Evolutionary conservation across 2,797 vertebrate genomes (phyloP), one percentile per base, ranked within the genome.

Genomic region (Cryptoblepharus egeriae): DNA sequence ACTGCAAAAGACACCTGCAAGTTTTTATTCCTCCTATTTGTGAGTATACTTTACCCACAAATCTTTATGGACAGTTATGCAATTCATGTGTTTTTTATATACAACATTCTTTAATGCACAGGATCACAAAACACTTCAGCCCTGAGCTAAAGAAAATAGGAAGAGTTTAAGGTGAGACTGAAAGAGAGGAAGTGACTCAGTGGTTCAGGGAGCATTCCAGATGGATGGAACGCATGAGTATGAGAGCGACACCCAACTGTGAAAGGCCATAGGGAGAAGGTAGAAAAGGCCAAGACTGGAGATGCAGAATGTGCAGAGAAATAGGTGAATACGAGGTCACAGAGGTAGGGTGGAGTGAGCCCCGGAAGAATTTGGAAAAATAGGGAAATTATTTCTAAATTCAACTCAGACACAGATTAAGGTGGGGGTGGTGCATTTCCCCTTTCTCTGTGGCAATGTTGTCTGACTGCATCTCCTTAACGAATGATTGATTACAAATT

Each of bases 1-100:
- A 87, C 68, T 87, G 52, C 65, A 78, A 90, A 84, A 88, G 7
- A 87, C 86, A 55, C 70, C 91, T 89, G 87, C 87, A 74, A 91
- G 85, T 91, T 90, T 18, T 18, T 87, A 85, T 77, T n/a, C 68
- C 58, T 45, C 82, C 42, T 73, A 39, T 89, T 84, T 87, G 20
- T 85, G 72, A 83, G 72, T 63, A 11, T 79, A 70, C 60, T 90
- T 92, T 88, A 80, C 83, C 88, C 89, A 84, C 30, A 89, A 83
- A 87, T 80, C 85, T 89, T 90, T 91, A 88, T 22, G 37, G 61
- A 70, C 84, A 52, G 67, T 84, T 92, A 80, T 30, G 81, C 61
- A 92, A 89, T 1, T 87, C 0, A 64, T 81, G 49, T 87, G 28
- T 49, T 89, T 89, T 92, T 91, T 79, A 81, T 77, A 69, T 42